phyloP scores from a whole-genome alignment of 1,140 invertebrate genomes.

The Philaenus spumarius region DNA sequence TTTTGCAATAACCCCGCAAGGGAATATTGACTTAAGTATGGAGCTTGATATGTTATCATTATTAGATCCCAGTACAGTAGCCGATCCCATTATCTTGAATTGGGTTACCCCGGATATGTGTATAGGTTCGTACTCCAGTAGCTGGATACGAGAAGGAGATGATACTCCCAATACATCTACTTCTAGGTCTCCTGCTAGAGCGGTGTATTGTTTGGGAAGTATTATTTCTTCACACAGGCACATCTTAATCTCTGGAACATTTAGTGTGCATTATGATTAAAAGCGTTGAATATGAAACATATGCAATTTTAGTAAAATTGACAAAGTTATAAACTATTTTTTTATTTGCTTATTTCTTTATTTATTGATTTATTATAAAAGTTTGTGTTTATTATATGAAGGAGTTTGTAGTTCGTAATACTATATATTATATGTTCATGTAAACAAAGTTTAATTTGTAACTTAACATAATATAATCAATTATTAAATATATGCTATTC shows the following conservation, averaged over 20 bases:
- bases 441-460: no score
- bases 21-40: constrained; percentile 44
- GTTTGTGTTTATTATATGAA: no score
- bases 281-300: no score
- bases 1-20: constrained; percentile 60
- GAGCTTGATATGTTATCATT: constrained; percentile 14
- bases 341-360: no score
- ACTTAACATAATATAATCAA: no score
- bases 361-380: no score
- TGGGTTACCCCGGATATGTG: neutral
- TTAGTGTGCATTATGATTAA: no score
- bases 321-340: no score
- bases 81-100: constrained; percentile 1
- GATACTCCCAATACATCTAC: constrained; percentile 19
- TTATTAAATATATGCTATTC: no score
- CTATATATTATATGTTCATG: no score
- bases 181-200: constrained; percentile 28
- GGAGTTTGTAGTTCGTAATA: no score
- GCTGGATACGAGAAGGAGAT: constrained; percentile 3
- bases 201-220: constrained; percentile 27
- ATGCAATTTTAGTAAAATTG: no score
- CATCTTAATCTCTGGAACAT: constrained; percentile 21
- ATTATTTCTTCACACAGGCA: constrained; percentile 26
- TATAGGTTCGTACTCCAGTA: constrained; percentile 13
- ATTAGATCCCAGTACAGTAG: constrained; percentile 1